Conservation (phyloP, 2,797 vertebrate genomes). For the Epinephelus malabaricus region DNA sequence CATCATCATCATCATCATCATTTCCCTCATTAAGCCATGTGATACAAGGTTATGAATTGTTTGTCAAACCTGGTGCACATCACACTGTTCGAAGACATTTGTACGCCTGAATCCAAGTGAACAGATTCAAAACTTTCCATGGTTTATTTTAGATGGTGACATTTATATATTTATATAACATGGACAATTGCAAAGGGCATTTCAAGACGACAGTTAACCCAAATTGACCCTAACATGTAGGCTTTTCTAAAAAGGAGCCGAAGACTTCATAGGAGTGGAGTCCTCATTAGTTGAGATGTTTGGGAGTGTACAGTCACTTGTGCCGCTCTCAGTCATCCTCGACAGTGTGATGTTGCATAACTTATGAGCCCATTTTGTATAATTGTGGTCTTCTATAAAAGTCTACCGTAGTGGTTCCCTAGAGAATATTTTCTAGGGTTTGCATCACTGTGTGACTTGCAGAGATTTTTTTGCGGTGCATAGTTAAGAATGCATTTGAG, state of each 20-base stretch:
- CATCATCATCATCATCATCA: neutral
- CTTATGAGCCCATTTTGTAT: slow-evolving; percentile 41
- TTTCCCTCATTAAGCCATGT: neutral
- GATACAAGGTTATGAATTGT: neutral
- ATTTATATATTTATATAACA: slow-evolving; percentile 21
- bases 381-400: slow-evolving; percentile 57
- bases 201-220: slow-evolving; percentile 37
- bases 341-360: slow-evolving; percentile 26
- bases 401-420: neutral
- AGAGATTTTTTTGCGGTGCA: neutral
- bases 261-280: slow-evolving; percentile 36
- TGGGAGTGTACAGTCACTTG: slow-evolving; percentile 15
- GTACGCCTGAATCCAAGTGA: neutral
- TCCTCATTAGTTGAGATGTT: slow-evolving; percentile 37
- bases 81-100: neutral
- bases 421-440: slow-evolving; percentile 28
- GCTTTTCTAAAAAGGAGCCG: slow-evolving; percentile 15
- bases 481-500: neutral
- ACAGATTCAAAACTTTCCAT: neutral
- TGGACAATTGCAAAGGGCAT: slow-evolving; percentile 27
- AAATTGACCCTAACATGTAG: slow-evolving; percentile 33
- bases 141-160: slow-evolving; percentile 12
- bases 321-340: slow-evolving; percentile 33
- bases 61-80: slow-evolving; percentile 14
- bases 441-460: slow-evolving; percentile 23